Evolutionary conservation across 2,888 invertebrate genomes (phyloP).

Genomic region (Aleiodes leptofemur): DNA sequence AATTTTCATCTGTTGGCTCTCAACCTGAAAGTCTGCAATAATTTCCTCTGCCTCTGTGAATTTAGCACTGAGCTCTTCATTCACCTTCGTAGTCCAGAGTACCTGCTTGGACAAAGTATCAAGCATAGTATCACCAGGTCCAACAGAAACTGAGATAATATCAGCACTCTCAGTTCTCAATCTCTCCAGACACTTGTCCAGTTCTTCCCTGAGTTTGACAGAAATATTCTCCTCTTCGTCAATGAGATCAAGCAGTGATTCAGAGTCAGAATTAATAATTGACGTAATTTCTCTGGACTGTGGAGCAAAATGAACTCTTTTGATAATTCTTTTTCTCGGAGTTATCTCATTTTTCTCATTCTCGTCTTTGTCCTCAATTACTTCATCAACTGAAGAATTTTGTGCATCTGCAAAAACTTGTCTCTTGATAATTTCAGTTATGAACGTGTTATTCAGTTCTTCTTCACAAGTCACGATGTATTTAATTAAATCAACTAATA

Average conservation of each 20-base stretch:
- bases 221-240: constrained; percentile 77
- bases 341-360: constrained; percentile 47
- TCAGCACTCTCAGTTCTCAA: constrained; percentile 84
- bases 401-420: constrained; percentile 52
- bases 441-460: constrained; percentile 85
- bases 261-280: constrained; percentile 78
- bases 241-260: constrained; percentile 78
- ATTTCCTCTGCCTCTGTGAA: constrained; percentile 79
- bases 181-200: constrained; percentile 82
- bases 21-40: constrained; percentile 74
- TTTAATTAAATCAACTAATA: constrained; percentile 83
- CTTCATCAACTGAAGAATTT: constrained; percentile 55
- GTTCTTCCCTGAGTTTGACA: constrained; percentile 80
- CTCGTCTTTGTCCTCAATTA: constrained; percentile 45
- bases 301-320: constrained; percentile 85
- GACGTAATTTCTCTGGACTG: constrained; percentile 77
- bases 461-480: constrained; percentile 87
- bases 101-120: constrained; percentile 59
- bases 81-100: constrained; percentile 59
- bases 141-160: constrained; percentile 80
- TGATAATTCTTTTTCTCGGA: constrained; percentile 65
- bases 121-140: constrained; percentile 54
- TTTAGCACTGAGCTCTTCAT: constrained; percentile 75
- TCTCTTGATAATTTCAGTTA: constrained; percentile 79
- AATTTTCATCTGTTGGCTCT: constrained; percentile 77